These are phyloP conservation scores for Caenorhabditis japonica DNA, from an alignment of 2,888 invertebrate species.

Conservation along the genomic window DNA sequence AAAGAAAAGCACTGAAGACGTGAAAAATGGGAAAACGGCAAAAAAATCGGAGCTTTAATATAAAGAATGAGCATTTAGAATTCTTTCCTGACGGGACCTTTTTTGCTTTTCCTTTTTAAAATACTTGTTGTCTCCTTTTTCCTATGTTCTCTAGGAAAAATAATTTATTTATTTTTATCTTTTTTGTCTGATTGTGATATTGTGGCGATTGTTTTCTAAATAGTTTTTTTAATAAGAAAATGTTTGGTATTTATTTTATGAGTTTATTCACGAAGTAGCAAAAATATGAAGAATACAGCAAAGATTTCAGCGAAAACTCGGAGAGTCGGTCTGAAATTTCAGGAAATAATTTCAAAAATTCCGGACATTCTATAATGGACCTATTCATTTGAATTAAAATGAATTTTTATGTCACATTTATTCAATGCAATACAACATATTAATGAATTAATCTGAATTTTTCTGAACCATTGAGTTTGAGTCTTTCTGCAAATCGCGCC, in stretches of 20 bases:
- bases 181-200: constrained; percentile 30
- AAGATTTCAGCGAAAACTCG: too few relatives aligned
- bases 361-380: too few relatives aligned
- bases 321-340: too few relatives aligned
- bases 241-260: neutral
- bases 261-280: constrained; percentile 5
- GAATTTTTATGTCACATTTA: too few relatives aligned
- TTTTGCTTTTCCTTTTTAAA: constrained; percentile 19
- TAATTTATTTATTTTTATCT: constrained; percentile 6
- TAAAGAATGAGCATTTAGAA: neutral
- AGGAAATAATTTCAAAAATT: too few relatives aligned
- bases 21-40: neutral
- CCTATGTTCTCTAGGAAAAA: constrained; percentile 14
- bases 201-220: constrained; percentile 19
- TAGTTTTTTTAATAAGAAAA: constrained; percentile 41
- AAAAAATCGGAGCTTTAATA: constrained; percentile 30
- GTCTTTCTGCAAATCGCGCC: too few relatives aligned
- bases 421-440: too few relatives aligned
- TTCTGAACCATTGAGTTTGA: too few relatives aligned
- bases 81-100: constrained; percentile 27
- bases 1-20: constrained; percentile 17
- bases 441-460: too few relatives aligned
- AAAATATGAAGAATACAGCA: neutral
- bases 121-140: constrained; percentile 21
- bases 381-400: too few relatives aligned